Conservation (phyloP, 2,888 invertebrate genomes). For the Smittia aterrima region DNA sequence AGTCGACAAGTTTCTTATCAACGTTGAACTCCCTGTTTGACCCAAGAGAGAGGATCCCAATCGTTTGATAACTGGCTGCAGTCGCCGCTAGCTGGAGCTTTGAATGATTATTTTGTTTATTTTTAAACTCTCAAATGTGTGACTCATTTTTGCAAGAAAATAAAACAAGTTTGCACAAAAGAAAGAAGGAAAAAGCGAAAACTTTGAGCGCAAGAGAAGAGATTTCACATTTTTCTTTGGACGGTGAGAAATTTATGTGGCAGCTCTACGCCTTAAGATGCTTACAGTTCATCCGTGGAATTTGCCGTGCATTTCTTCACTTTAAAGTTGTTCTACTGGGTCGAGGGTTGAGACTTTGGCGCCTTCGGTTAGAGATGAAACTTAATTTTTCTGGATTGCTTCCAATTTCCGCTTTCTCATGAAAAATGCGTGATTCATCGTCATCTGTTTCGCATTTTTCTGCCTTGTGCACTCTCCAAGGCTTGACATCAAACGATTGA, state of each 20-base stretch:
- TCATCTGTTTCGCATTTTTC: conserved; percentile 10
- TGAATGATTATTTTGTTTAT: neutral
- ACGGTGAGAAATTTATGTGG: conserved; percentile 5
- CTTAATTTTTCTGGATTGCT: neutral
- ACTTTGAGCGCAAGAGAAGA: no score
- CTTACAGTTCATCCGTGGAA: neutral
- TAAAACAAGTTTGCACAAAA: conserved; percentile 13
- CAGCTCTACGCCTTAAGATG: neutral
- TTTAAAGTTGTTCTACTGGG: neutral
- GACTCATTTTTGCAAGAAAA: neutral
- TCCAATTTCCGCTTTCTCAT: conserved; percentile 4
- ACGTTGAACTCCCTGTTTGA: neutral
- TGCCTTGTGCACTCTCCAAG: neutral
- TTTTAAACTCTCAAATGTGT: neutral
- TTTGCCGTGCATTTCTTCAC: neutral
- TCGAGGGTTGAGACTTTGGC: neutral
- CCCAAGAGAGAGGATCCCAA: neutral
- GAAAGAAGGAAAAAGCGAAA: neutral
- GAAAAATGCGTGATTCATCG: conserved; percentile 5
- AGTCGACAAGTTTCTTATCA: neutral
- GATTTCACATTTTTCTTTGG: conserved; percentile 15
- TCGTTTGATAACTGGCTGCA: neutral
- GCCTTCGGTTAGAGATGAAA: neutral
- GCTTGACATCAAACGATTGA: conserved; percentile 1
- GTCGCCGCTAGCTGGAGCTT: neutral